phyloP scores from a whole-genome alignment of 2,113 vertebrate species.

The Bettongia penicillata region DNA sequence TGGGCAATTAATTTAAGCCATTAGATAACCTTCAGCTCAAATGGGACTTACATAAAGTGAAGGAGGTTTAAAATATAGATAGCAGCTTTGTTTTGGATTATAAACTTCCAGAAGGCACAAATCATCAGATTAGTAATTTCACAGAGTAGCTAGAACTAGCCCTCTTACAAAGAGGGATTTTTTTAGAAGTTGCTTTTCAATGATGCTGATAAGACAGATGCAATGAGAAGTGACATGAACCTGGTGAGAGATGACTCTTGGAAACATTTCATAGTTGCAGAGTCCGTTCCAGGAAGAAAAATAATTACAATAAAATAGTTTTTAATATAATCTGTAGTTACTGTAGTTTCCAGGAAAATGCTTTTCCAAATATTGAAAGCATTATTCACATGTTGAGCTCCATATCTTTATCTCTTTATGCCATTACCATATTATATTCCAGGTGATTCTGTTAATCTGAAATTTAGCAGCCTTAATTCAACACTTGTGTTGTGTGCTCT shows the following conservation, averaged over 20 bases:
- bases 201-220: neutral
- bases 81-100: neutral
- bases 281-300: constrained; percentile 11
- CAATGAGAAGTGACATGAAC: neutral
- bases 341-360: constrained; percentile 64
- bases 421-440: neutral
- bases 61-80: neutral
- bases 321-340: constrained; percentile 49
- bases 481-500: neutral
- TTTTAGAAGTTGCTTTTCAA: neutral
- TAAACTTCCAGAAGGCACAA: neutral
- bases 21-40: neutral
- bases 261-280: constrained; percentile 3
- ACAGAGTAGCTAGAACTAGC: neutral
- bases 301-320: neutral
- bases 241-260: neutral
- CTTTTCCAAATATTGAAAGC: constrained; percentile 36
- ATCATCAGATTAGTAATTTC: neutral
- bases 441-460: neutral
- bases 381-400: neutral
- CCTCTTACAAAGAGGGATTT: neutral
- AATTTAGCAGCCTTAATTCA: neutral
- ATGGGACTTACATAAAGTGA: neutral
- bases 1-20: neutral
- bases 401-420: constrained; percentile 23